These are phyloP conservation scores for Perizoma affinitatum DNA, from an alignment of 2,888 invertebrate genomes.

Conservation along the genomic window DNA sequence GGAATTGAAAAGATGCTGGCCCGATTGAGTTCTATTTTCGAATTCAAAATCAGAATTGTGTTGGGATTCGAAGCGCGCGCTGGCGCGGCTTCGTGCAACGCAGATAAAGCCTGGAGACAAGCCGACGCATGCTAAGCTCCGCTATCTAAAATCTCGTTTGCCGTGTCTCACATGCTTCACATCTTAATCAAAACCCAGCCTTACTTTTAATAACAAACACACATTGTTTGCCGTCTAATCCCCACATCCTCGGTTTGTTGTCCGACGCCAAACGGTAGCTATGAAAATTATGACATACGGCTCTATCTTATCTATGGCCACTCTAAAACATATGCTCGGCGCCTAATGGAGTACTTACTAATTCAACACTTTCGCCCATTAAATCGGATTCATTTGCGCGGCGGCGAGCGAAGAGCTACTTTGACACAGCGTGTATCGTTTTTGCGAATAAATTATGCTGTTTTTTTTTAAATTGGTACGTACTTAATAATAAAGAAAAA, in stretches of 20 bases:
- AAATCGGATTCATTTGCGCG: conserved; percentile 65
- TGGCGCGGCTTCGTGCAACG: conserved; percentile 30
- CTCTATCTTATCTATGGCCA: conserved; percentile 81
- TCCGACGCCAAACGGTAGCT: conserved; percentile 80
- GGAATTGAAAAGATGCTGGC: conserved; percentile 21
- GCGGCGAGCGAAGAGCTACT: conserved; percentile 37
- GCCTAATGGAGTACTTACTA: conserved; percentile 75
- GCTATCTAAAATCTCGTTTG: conserved; percentile 69
- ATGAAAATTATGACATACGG: conserved; percentile 78
- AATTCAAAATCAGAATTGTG: conserved; percentile 36
- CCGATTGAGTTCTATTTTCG: conserved; percentile 32
- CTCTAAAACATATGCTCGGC: conserved; percentile 78
- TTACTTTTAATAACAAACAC: conserved; percentile 70
- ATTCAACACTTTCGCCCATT: conserved; percentile 74
- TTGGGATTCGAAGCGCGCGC: conserved; percentile 39
- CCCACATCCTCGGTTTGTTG: conserved; percentile 69
- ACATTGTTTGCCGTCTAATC: conserved; percentile 75
- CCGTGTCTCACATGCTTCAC: conserved; percentile 62
- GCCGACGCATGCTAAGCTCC: conserved; percentile 46
- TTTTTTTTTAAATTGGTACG: conserved; percentile 25
- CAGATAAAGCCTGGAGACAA: conserved; percentile 51
- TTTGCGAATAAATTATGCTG: conserved; percentile 30
- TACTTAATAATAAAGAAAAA: conserved; percentile 41
- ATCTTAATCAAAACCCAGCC: conserved; percentile 68
- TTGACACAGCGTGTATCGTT: conserved; percentile 65